Evolutionary conservation across 1,140 invertebrate species (phyloP).

Genomic region (Platorchestia sp.): DNA sequence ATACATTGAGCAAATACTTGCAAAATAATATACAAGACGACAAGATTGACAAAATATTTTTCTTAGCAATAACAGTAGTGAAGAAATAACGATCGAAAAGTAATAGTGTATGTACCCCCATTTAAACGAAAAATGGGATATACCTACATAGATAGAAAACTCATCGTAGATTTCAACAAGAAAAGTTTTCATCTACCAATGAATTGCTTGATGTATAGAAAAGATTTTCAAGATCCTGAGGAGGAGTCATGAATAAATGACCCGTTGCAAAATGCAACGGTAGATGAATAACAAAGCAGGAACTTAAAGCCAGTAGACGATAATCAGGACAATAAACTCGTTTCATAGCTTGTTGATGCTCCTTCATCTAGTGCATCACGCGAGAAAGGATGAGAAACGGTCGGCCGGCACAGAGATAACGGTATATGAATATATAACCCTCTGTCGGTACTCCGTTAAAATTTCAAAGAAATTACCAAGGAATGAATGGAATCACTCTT

Average conservation of each 20-base stretch:
- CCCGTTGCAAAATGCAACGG: neutral
- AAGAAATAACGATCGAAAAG: neutral
- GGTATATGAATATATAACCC: neutral
- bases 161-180: neutral
- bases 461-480: neutral
- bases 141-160: neutral
- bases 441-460: neutral
- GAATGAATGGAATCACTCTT: neutral
- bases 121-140: neutral
- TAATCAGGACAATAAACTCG: neutral
- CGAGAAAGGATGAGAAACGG: neutral
- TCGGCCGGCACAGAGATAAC: neutral
- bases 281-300: neutral
- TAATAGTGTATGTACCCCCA: neutral
- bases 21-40: neutral
- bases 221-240: neutral
- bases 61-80: neutral
- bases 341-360: neutral
- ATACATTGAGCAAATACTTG: neutral
- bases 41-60: neutral
- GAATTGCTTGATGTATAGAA: neutral
- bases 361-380: neutral
- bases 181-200: neutral
- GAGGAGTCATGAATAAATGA: neutral
- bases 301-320: neutral